These are phyloP conservation scores for Drosophila ogumai DNA, from an alignment of 1,140 invertebrate species.

Conservation along the genomic window DNA sequence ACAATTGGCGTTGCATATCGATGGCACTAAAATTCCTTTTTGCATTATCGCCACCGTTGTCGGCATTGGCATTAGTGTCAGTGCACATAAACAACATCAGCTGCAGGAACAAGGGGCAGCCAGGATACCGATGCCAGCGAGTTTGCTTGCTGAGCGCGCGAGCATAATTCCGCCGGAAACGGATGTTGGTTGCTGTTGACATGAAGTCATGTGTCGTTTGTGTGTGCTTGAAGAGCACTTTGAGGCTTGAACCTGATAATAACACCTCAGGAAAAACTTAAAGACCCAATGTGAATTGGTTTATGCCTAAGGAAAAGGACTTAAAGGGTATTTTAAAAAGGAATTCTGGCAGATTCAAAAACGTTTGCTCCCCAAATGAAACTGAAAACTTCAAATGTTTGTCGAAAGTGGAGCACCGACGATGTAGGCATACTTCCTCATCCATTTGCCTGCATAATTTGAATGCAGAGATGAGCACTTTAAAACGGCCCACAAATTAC, in stretches of 20 bases:
- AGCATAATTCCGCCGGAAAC: constrained; percentile 74
- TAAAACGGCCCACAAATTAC: constrained; percentile 67
- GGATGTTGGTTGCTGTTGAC: constrained; percentile 63
- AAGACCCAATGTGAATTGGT: background rate
- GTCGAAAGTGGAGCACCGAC: constrained; percentile 3
- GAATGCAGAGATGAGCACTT: constrained; percentile 54
- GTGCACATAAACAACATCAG: constrained; percentile 62
- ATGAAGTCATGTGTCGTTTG: constrained; percentile 37
- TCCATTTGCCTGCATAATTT: constrained; percentile 46
- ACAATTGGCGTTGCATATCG: constrained; percentile 20
- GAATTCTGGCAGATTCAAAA: background rate
- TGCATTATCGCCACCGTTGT: constrained; percentile 30
- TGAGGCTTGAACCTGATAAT: constrained; percentile 22
- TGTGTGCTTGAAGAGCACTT: constrained; percentile 4
- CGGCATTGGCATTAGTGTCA: constrained; percentile 65
- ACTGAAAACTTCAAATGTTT: constrained; percentile 1
- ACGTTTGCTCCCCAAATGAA: background rate
- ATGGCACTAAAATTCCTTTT: constrained; percentile 51
- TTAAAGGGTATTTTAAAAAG: no score
- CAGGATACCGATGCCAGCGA: constrained; percentile 44
- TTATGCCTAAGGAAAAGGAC: no score
- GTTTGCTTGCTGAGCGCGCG: constrained; percentile 30
- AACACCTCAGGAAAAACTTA: background rate
- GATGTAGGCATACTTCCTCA: constrained; percentile 2
- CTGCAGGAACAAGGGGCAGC: constrained; percentile 11